phyloP scores from a whole-genome alignment of 2,888 invertebrate genomes.

The Acleris holmiana region DNA sequence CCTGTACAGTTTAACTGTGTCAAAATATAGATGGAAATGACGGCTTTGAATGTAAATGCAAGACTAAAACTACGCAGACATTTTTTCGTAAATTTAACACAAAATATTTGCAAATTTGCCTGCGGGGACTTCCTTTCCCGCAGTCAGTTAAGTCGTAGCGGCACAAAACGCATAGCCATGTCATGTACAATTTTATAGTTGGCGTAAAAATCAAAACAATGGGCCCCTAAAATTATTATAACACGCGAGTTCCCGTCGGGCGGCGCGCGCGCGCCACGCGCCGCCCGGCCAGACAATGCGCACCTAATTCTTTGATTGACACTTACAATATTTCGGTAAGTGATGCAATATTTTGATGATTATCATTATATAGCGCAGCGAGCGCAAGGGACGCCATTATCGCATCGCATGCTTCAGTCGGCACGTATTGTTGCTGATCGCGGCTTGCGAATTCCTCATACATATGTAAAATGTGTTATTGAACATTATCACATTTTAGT shows the following conservation, averaged over 20 bases:
- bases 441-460: slow-evolving; percentile 17
- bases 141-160: slow-evolving; percentile 13
- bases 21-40: too few species aligned
- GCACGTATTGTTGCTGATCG: slow-evolving; percentile 50
- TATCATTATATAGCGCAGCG: slow-evolving; percentile 63
- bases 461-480: slow-evolving; percentile 22
- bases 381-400: slow-evolving; percentile 61
- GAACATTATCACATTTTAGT: slow-evolving; percentile 7
- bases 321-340: slow-evolving; percentile 85
- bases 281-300: slow-evolving; percentile 65
- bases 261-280: slow-evolving; percentile 66
- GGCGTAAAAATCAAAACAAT: slow-evolving; percentile 75
- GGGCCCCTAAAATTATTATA: slow-evolving; percentile 64
- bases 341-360: slow-evolving; percentile 85
- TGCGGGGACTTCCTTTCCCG: neutral
- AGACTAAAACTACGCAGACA: too few species aligned
- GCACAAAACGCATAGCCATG: slow-evolving; percentile 32
- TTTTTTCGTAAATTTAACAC: too few species aligned
- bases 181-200: slow-evolving; percentile 28
- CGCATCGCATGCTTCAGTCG: slow-evolving; percentile 64
- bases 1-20: too few species aligned
- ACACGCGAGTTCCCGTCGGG: slow-evolving; percentile 61
- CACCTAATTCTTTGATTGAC: slow-evolving; percentile 85
- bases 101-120: too few species aligned
- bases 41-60: too few species aligned